Base-by-base conservation (phyloP, 2,888 invertebrate species). In the Ceriagrion tenellum region DNA sequence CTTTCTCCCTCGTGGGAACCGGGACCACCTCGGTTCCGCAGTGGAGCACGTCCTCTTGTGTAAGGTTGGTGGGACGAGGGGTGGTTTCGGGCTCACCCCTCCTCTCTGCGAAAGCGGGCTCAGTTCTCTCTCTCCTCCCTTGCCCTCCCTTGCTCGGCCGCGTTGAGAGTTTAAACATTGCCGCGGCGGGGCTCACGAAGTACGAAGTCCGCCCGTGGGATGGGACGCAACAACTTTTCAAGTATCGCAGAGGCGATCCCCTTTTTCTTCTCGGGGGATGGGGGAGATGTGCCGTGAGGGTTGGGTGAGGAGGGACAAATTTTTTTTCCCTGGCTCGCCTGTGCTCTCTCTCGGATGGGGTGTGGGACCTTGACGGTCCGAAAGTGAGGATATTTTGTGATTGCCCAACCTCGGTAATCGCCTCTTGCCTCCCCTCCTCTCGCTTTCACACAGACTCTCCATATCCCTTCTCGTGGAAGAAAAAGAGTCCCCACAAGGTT, bases 221-320 rank as follows among this genome's bases (percentile, higher is more conserved):
- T 30, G 81, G 35, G 35, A 35, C 81, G 81, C 81, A 81, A 81
- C 81, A 23, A 81, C 81, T 81, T 81, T 81, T 81, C 81, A 81
- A 81, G 81, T 81, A 81, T 81, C 81, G 81, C 30, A 81, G 81
- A 23, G 69, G n/a, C n/a, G 69, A 69, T 55, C n/a, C 55, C 55
- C 26, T 26, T 55, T 8, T 35, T 23, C 55, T 0, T 23, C 55
- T 0, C 55, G 81, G 35, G 30, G 81, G 35, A 69, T 59, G 59
- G 59, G 59, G 20, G 59, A 59, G 59, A 12, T n/a, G n/a, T 0
- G n/a, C 69, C 26, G 0, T 26, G n/a, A 23, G n/a, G 69, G 69
- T 12, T 8, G n/a, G 69, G 69, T n/a, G 69, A 69, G 69, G 12
- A n/a, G n/a, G 69, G n/a, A n/a, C n/a, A 13, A n/a, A 4, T 12